Evolutionary conservation across 2,888 invertebrate species (phyloP).

Genomic region (Chymomyza fuscimana): DNA sequence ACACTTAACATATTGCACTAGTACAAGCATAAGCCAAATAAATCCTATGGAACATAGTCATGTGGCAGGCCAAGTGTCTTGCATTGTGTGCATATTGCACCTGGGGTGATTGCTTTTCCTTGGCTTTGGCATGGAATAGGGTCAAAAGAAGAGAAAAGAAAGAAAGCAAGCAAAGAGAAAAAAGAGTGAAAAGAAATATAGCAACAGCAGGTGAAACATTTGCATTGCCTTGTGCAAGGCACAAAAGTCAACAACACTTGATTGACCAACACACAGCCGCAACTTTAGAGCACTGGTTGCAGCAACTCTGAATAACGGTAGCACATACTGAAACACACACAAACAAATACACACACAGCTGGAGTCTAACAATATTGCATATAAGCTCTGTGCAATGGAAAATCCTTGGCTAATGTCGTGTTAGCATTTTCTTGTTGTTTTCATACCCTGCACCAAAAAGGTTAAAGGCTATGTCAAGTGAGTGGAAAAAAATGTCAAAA

Average conservation of each 20-base stretch:
- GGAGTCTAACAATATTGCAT: conserved; percentile 4
- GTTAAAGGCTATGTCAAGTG: too few relatives aligned
- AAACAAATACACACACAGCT: conserved; percentile 20
- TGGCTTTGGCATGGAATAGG: conserved; percentile 75
- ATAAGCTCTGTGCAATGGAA: conserved; percentile 32
- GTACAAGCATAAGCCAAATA: background rate
- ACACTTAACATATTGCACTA: conserved; percentile 11
- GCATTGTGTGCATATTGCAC: conserved; percentile 11
- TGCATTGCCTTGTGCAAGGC: conserved; percentile 53
- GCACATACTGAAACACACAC: conserved; percentile 35
- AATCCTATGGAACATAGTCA: background rate
- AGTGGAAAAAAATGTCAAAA: too few relatives aligned
- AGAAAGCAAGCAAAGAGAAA: background rate
- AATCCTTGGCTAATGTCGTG: conserved; percentile 77
- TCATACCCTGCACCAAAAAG: too few relatives aligned
- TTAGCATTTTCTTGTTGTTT: conserved; percentile 11
- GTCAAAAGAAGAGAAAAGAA: conserved; percentile 40
- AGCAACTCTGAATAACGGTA: conserved; percentile 39
- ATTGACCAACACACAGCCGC: conserved; percentile 46
- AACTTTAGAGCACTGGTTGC: conserved; percentile 48
- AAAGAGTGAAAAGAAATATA: conserved; percentile 21
- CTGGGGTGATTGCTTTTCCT: conserved; percentile 70
- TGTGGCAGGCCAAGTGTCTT: background rate
- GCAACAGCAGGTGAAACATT: conserved; percentile 60
- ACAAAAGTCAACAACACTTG: conserved; percentile 71